Evolutionary conservation across 2,113 vertebrate species (phyloP).

Genomic region (Campylomormyrus tamandua): DNA sequence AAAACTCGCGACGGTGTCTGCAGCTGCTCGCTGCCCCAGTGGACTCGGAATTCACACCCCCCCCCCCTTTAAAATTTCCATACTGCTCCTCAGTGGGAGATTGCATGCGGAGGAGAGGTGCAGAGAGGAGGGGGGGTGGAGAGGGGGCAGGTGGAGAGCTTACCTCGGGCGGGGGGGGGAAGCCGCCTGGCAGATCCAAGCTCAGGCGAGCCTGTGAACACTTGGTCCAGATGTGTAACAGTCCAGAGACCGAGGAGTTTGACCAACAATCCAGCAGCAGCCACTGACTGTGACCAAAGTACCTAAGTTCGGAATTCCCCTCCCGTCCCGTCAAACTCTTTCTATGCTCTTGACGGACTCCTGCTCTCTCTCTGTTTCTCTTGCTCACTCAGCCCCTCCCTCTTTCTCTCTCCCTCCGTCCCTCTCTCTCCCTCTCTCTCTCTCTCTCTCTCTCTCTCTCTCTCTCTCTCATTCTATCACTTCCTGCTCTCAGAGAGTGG

Average conservation of each 20-base stretch:
- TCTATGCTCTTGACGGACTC: conserved; percentile 34
- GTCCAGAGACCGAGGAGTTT: neutral
- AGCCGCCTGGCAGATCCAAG: neutral
- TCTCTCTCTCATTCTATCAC: conserved; percentile 33
- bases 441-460: conserved; percentile 19
- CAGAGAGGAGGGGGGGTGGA: neutral
- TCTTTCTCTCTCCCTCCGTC: conserved; percentile 27
- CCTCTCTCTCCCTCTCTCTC: conserved; percentile 11
- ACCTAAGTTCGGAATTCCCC: conserved; percentile 46
- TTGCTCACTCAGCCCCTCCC: conserved; percentile 23
- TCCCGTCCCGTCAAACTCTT: conserved; percentile 50
- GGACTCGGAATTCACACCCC: conserved; percentile 47
- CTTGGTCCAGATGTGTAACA: neutral
- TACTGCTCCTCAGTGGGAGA: conserved; percentile 38
- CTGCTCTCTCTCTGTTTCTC: conserved; percentile 25
- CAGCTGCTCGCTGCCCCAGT: conserved; percentile 39
- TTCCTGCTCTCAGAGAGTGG: conserved; percentile 29
- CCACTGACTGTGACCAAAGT: conserved; percentile 25
- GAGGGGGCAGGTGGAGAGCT: conserved; percentile 35
- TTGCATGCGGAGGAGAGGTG: neutral
- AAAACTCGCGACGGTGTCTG: conserved; percentile 58
- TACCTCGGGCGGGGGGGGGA: conserved; percentile 3
- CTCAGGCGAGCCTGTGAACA: neutral
- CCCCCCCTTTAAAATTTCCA: conserved; percentile 49
- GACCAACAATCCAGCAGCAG: conserved; percentile 14